A percentile compares a stretch with the other conserved stretches of the same genome.
These are phyloP conservation scores for Heliconius hermathena DNA, from an alignment of 1,140 invertebrate species.

Conservation along the genomic window DNA sequence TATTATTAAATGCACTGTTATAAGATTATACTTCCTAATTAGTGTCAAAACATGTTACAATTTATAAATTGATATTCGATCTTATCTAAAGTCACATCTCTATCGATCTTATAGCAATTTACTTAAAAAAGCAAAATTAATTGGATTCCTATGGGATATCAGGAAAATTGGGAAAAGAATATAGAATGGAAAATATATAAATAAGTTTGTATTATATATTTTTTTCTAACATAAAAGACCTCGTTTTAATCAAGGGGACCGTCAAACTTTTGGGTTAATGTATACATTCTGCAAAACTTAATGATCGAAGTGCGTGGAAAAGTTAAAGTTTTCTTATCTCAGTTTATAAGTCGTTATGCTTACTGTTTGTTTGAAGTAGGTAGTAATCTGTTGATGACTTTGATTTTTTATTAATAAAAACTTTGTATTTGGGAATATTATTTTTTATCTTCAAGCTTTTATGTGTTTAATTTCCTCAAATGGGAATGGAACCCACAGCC, in stretches of 20 bases:
- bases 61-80: background rate
- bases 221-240: constrained; percentile 17
- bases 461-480: no score
- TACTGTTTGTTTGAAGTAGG: background rate
- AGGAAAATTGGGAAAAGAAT: background rate
- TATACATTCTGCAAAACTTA: constrained; percentile 33
- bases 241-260: constrained; percentile 31
- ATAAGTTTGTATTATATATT: constrained; percentile 1
- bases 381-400: background rate
- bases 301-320: constrained; percentile 26
- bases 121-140: constrained; percentile 3
- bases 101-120: background rate
- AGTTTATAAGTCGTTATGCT: constrained; percentile 1
- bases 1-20: background rate
- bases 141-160: background rate
- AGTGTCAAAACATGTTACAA: background rate
- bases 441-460: background rate
- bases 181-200: constrained; percentile 7
- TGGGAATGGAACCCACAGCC: no score
- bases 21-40: background rate
- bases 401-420: background rate
- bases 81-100: background rate
- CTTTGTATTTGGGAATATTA: background rate
- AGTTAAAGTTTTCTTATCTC: constrained; percentile 38
- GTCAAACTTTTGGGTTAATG: constrained; percentile 38